Evolutionary conservation across 2,888 invertebrate genomes (phyloP).

Genomic region (Plusia festucae): DNA sequence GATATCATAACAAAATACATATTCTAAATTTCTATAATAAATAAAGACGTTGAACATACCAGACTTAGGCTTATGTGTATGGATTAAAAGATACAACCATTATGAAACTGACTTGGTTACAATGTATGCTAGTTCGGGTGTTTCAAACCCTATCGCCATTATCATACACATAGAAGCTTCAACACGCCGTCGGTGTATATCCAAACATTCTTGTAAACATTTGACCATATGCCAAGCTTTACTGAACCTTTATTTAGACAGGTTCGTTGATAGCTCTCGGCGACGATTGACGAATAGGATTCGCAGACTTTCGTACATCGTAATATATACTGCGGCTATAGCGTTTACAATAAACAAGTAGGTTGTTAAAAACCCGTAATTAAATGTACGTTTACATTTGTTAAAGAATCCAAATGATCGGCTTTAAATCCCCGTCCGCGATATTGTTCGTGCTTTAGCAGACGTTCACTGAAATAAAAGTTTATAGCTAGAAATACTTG

Average conservation of each 20-base stretch:
- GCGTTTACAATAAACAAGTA: slow-evolving; percentile 47
- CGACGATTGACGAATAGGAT: slow-evolving; percentile 46
- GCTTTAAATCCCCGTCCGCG: slow-evolving; percentile 10
- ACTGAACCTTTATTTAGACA: slow-evolving; percentile 44
- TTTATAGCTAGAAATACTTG: slow-evolving; percentile 36
- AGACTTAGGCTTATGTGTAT: no score
- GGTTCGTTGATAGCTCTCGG: slow-evolving; percentile 29
- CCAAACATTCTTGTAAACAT: slow-evolving; percentile 8
- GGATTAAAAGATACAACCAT: background rate
- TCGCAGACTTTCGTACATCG: slow-evolving; percentile 30
- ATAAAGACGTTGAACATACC: no score
- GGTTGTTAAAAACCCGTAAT: slow-evolving; percentile 55
- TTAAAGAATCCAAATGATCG: slow-evolving; percentile 41
- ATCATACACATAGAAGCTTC: background rate
- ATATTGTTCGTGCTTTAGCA: slow-evolving; percentile 34
- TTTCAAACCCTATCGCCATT: background rate
- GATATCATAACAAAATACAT: no score
- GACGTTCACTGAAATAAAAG: slow-evolving; percentile 42
- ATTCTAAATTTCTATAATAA: no score
- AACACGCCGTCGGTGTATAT: slow-evolving; percentile 3
- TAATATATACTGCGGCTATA: slow-evolving; percentile 41
- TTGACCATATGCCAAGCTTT: slow-evolving; percentile 43
- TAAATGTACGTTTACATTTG: slow-evolving; percentile 53
- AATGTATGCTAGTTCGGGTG: background rate
- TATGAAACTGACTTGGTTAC: background rate